Evolutionary conservation across 2,888 invertebrate species (phyloP).

Genomic region (Nebria salina): DNA sequence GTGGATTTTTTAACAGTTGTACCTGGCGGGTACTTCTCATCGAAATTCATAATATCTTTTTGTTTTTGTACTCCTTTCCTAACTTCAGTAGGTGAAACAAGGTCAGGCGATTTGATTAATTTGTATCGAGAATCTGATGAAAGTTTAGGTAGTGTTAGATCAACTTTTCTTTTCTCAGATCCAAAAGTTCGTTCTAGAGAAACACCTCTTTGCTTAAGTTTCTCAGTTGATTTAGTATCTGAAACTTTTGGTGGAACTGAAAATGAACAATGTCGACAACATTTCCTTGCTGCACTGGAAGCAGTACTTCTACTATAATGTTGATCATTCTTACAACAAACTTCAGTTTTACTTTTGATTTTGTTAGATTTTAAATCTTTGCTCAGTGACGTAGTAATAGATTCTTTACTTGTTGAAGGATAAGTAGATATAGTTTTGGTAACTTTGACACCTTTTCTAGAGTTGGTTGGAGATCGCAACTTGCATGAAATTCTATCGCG

Average conservation of each 20-base stretch:
- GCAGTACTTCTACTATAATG: conserved; percentile 48
- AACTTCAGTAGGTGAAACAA: conserved; percentile 70
- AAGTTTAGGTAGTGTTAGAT: conserved; percentile 57
- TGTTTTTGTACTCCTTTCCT: conserved; percentile 63
- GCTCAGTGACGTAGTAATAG: conserved; percentile 58
- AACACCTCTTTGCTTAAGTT: conserved; percentile 55
- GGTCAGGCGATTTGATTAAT: conserved; percentile 64
- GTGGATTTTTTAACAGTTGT: conserved; percentile 61
- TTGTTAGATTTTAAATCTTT: conserved; percentile 58
- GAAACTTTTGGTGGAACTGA: conserved; percentile 46
- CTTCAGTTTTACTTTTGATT: conserved; percentile 59
- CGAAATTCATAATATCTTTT: conserved; percentile 57
- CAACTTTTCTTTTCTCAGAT: conserved; percentile 65
- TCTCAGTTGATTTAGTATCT: conserved; percentile 50
- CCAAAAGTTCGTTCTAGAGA: conserved; percentile 70
- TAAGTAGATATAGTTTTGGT: conserved; percentile 57
- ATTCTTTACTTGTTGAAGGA: conserved; percentile 54
- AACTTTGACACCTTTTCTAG: conserved; percentile 56
- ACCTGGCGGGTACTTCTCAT: conserved; percentile 54
- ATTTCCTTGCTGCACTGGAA: conserved; percentile 47
- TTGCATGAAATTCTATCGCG: conserved; percentile 61
- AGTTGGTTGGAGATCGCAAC: conserved; percentile 52
- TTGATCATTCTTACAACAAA: conserved; percentile 34
- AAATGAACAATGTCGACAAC: conserved; percentile 45
- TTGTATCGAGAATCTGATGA: conserved; percentile 54